Evolutionary conservation across 1,140 invertebrate genomes (phyloP).

Genomic region (Neodiprion fabricii): DNA sequence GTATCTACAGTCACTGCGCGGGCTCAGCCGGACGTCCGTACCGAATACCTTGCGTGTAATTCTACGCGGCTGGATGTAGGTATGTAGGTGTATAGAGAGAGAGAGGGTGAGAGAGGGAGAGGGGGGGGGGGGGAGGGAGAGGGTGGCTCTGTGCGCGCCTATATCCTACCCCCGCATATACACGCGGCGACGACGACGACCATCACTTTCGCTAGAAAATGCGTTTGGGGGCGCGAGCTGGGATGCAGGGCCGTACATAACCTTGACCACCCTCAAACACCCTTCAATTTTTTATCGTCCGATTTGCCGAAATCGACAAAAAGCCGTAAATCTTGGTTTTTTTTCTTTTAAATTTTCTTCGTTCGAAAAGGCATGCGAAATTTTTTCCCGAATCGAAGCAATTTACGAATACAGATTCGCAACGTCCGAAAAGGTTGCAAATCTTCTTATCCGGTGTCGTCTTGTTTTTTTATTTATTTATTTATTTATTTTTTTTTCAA

Average conservation of each 20-base stretch:
- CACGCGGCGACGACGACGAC: background rate
- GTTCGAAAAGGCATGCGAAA: too few relatives aligned
- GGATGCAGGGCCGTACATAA: background rate
- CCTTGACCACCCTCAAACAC: background rate
- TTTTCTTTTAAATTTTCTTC: background rate
- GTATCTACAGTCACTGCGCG: background rate
- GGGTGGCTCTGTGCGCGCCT: background rate
- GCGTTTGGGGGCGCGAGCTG: background rate
- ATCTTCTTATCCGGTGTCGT: too few relatives aligned
- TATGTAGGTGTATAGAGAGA: too few relatives aligned
- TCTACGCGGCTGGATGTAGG: too few relatives aligned
- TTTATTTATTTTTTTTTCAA: too few relatives aligned
- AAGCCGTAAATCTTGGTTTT: background rate
- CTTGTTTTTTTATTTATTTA: too few relatives aligned
- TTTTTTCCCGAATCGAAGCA: too few relatives aligned
- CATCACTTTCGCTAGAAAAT: slow-evolving; percentile 14
- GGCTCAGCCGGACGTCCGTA: background rate
- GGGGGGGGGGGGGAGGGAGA: too few relatives aligned
- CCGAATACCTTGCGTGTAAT: background rate
- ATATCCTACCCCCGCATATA: background rate
- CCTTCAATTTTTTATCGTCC: background rate
- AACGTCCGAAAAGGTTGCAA: too few relatives aligned
- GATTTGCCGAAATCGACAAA: background rate
- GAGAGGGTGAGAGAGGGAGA: too few relatives aligned
- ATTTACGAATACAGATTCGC: too few relatives aligned